Conservation (phyloP, 2,888 invertebrate species). For the Liodrosophila aerea region DNA sequence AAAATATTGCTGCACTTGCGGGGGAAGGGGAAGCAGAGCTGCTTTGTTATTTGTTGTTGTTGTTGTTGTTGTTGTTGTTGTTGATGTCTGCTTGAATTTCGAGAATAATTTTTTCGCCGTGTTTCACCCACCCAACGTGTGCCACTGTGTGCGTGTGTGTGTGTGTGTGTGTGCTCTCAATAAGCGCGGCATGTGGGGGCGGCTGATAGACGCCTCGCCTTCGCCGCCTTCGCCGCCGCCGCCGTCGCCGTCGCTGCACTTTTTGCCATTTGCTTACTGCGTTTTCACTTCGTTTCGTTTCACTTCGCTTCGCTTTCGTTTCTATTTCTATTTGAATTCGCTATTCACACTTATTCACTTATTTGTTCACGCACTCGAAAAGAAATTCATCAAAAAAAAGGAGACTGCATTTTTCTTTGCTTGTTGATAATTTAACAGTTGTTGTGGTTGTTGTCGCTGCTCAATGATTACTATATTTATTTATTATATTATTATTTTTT, state of each 20-base stretch:
- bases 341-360: slow-evolving; percentile 16
- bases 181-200: slow-evolving; percentile 4
- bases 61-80: slow-evolving; percentile 29
- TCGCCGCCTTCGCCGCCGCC: slow-evolving; percentile 23
- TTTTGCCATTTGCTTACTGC: slow-evolving; percentile 55
- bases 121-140: slow-evolving; percentile 1
- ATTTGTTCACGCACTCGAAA: slow-evolving; percentile 55
- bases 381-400: slow-evolving; percentile 49
- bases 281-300: slow-evolving; percentile 31
- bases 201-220: slow-evolving; percentile 57
- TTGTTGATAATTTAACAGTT: slow-evolving; percentile 15
- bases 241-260: slow-evolving; percentile 42
- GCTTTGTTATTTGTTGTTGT: slow-evolving; percentile 31
- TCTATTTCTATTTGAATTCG: slow-evolving; percentile 6
- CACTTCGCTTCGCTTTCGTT: slow-evolving; percentile 15
- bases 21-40: background rate
- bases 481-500: background rate
- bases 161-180: slow-evolving; percentile 9
- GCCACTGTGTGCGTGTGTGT: slow-evolving; percentile 4
- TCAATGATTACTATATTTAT: slow-evolving; percentile 1
- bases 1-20: no score
- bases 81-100: slow-evolving; percentile 17
- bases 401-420: slow-evolving; percentile 5
- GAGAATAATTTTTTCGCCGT: slow-evolving; percentile 19
- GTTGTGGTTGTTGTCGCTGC: slow-evolving; percentile 24